Conservation (phyloP, 1,140 invertebrate genomes). For the Drosophila pachea region DNA sequence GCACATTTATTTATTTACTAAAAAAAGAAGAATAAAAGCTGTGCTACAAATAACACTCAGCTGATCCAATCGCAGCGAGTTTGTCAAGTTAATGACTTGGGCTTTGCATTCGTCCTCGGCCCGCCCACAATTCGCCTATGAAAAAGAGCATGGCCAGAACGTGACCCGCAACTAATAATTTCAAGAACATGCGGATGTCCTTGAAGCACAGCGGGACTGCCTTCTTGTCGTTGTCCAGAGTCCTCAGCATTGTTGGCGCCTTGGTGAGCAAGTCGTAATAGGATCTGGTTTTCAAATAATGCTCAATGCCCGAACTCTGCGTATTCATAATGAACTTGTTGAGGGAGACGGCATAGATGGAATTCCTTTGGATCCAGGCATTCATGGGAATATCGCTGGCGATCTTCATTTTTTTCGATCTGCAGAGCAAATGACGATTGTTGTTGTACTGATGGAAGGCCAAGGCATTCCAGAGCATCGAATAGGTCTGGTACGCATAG, state of each 20-base stretch:
- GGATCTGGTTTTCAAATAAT: neutral
- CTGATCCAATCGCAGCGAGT: too few species aligned
- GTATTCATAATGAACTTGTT: neutral
- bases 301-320: neutral
- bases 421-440: conserved; percentile 11
- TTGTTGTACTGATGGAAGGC: conserved; percentile 1
- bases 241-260: neutral
- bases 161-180: neutral
- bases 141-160: neutral
- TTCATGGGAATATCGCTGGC: neutral
- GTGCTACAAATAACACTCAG: too few species aligned
- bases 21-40: too few species aligned
- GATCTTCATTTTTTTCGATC: conserved; percentile 1
- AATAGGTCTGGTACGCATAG: conserved; percentile 31
- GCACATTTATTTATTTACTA: too few species aligned
- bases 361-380: conserved; percentile 25
- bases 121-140: neutral
- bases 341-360: conserved; percentile 18
- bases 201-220: neutral
- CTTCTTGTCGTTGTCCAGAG: neutral
- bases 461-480: neutral
- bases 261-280: neutral
- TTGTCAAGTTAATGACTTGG: too few species aligned
- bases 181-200: conserved; percentile 3
- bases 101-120: too few species aligned